Evolutionary conservation across 2,113 vertebrate genomes (phyloP), one percentile per base, ranked within the genome.

Genomic region (Apteryx mantelli): DNA sequence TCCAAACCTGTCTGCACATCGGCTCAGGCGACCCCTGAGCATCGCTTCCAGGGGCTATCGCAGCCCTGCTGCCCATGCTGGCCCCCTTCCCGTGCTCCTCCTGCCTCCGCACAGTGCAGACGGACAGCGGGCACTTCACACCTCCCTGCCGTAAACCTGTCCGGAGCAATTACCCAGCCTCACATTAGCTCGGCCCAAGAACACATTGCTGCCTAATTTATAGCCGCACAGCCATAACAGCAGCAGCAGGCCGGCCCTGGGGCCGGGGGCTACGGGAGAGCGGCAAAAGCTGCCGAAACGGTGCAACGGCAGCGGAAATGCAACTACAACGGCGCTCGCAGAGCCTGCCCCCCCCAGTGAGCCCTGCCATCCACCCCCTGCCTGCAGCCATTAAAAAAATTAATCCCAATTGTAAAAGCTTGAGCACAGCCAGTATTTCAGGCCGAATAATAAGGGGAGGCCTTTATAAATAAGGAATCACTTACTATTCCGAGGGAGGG

Each of bases 61-160:
- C 74, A 86, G 87, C 40, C 90, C 34, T 89, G 82, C 70, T 24
- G 28, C 64, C 65, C 55, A 77, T 60, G 75, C 64, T 66, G 77
- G 77, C 84, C 18, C 42, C 66, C 88, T 84, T 65, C 73, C 71
- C 38, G 70, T 16, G 40, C 65, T 26, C 55, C 95, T 93, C 78
- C 82, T 5, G 3, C 81, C 79, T 95, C 76, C 74, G 40, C 26
- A 19, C 89, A 86, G 86, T 86, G 52, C 89, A 91, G 95, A 73
- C 96, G 96, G 93, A 96, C 96, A 97, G 89, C 85, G 38, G 87
- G 96, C 94, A 88, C 93, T 98, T 98, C 97, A 30, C 98, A 98
- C 98, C 98, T 98, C 97, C 96, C 97, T 84, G 91, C 96, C 97
- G 96, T 98, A 98, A 98, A 98, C 97, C 98, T 98, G 98, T 98